Evolutionary conservation across 2,888 invertebrate genomes (phyloP).

Genomic region (Drymonia ruficornis): DNA sequence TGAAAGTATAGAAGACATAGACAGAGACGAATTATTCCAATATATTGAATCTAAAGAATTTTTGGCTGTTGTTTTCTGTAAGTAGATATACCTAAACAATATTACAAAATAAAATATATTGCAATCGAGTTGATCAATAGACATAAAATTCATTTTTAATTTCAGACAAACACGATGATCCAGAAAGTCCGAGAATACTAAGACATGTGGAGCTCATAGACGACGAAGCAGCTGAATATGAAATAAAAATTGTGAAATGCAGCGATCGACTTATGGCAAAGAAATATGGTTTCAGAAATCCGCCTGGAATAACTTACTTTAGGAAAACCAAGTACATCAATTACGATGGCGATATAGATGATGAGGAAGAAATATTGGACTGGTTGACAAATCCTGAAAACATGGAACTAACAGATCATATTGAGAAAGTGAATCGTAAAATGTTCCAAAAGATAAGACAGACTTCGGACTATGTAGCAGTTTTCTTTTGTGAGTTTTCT

Average conservation of each 20-base stretch:
- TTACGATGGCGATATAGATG: constrained; percentile 96
- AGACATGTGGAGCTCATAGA: constrained; percentile 95
- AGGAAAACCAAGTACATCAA: constrained; percentile 95
- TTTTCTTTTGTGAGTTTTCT: constrained; percentile 94
- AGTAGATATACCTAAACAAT: constrained; percentile 78
- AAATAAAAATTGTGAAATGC: constrained; percentile 95
- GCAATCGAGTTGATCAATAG: neutral
- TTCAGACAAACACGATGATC: constrained; percentile 92
- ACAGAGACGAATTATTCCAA: constrained; percentile 91
- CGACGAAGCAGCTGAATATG: constrained; percentile 96
- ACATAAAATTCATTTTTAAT: constrained; percentile 13
- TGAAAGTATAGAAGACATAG: constrained; percentile 95
- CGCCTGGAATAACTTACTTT: constrained; percentile 96
- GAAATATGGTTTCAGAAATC: constrained; percentile 95
- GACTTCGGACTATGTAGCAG: constrained; percentile 95
- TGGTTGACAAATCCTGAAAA: constrained; percentile 97
- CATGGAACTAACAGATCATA: constrained; percentile 97
- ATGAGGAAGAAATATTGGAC: constrained; percentile 95
- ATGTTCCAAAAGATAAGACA: constrained; percentile 97
- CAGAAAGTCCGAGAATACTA: constrained; percentile 91
- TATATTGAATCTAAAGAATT: constrained; percentile 96
- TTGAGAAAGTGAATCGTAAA: constrained; percentile 95
- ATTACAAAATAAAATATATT: neutral
- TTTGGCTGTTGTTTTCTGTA: constrained; percentile 96
- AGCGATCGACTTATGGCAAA: constrained; percentile 96